Evolutionary conservation across 2,888 invertebrate species (phyloP).

Genomic region (Chorisops tibialis): DNA sequence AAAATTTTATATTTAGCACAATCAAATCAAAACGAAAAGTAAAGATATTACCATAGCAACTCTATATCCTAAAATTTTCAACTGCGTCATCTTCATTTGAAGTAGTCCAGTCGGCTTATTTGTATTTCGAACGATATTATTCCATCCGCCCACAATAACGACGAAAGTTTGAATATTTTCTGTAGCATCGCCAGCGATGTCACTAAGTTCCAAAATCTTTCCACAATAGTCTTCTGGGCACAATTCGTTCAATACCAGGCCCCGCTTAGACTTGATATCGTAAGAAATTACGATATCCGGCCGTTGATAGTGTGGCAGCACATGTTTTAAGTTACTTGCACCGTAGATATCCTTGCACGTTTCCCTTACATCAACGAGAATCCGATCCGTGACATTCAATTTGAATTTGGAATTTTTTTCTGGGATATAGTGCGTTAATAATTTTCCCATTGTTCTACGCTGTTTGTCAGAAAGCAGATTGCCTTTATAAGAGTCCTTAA

Average conservation of each 20-base stretch:
- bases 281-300: conserved; percentile 64
- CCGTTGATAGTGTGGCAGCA: conserved; percentile 66
- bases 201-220: conserved; percentile 32
- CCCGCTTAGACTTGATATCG: conserved; percentile 53
- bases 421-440: conserved; percentile 60
- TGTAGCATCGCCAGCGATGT: conserved; percentile 38
- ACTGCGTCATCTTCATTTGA: conserved; percentile 62
- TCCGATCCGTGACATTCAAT: conserved; percentile 57
- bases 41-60: conserved; percentile 60
- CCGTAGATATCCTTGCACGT: conserved; percentile 54
- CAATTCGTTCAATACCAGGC: conserved; percentile 53
- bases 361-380: conserved; percentile 59
- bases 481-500: conserved; percentile 53
- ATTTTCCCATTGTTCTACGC: conserved; percentile 57
- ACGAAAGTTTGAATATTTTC: conserved; percentile 54
- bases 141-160: conserved; percentile 61
- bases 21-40: too few relatives aligned
- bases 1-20: too few relatives aligned
- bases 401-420: conserved; percentile 54
- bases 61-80: conserved; percentile 60
- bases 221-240: conserved; percentile 57
- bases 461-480: conserved; percentile 55
- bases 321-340: conserved; percentile 54
- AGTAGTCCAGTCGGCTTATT: conserved; percentile 58
- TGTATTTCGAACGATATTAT: conserved; percentile 57